Evolutionary conservation across 2,888 invertebrate species (phyloP), one percentile per base, ranked within the genome.

Genomic region (Catotricha subobsoleta): DNA sequence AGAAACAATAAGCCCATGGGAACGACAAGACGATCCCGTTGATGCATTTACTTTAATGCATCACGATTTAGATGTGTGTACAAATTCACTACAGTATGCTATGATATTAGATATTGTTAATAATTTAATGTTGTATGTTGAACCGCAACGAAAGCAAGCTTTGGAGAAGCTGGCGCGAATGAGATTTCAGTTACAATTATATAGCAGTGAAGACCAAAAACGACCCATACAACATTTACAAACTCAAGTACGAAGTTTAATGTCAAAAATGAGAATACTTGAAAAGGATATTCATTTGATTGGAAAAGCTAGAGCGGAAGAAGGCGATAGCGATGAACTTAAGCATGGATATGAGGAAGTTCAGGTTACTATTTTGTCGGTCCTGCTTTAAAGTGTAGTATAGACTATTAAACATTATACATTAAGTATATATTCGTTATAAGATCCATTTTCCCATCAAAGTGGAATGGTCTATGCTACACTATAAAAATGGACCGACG

Each of bases 21-120:
- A 81, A 52, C 74, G 79, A 44, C 71, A 77, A 48, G 81, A 84
- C 51, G 82, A 83, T 45, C 88, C 91, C 2, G 90, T 91, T 35
- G 95, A 98, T 67, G 90, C 92, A 2, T 94, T 98, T 59, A 95
- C 94, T 0, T 68, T 98, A 38, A 91, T 95, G 78, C 98, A 98
- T 67, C 90, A 98, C 58, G 97, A 97, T 65, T 70, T 98, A 27
- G 92, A 95, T 57, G 91, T 94, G n/a, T 91, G 88, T 66, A 92
- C 94, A 31, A 95, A 94, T 66, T 90, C 91, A 0, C 57, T 87
- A 48, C 71, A 91, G 75, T 97, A 95, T 61, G 86, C 84, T 2
- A 95, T 97, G 90, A 76, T 98, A 29, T 67, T 98, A 52, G 98
- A 98, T 62, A 84, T 98, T 50, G 86, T 99, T 3, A 98, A 99